Percentiles rank a stretch among this genome's conserved stretches.
Conservation (phyloP, 2,797 vertebrate species). For the Phylloscopus collybita region DNA sequence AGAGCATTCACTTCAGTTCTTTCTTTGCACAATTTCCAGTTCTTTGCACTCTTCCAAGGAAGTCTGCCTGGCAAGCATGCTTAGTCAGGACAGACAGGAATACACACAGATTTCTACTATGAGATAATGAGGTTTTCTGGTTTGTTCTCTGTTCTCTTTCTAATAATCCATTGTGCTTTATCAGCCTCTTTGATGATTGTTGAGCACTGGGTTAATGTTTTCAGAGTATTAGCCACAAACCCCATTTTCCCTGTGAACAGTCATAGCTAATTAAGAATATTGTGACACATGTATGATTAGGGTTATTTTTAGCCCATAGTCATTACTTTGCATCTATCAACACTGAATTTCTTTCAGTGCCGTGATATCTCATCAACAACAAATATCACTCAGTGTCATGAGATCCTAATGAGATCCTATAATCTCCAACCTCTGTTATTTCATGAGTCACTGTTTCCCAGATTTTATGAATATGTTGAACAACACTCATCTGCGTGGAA, state of each 20-base stretch:
- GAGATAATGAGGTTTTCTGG: slow-evolving; percentile 31
- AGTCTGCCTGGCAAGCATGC: neutral
- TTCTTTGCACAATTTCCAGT: neutral
- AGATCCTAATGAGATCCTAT: slow-evolving; percentile 1
- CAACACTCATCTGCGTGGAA: neutral
- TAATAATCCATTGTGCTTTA: slow-evolving; percentile 2
- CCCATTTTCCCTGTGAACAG: neutral
- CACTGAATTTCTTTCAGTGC: slow-evolving; percentile 48
- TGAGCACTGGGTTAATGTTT: slow-evolving; percentile 15
- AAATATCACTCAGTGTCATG: slow-evolving; percentile 50
- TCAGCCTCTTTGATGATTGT: neutral
- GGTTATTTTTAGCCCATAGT: slow-evolving; percentile 34
- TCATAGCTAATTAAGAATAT: slow-evolving; percentile 24
- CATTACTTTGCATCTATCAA: slow-evolving; percentile 20
- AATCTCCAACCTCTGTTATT: slow-evolving; percentile 9
- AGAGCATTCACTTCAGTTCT: neutral
- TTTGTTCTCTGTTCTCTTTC: neutral
- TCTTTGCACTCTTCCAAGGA: neutral
- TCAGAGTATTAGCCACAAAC: slow-evolving; percentile 35
- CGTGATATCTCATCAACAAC: neutral
- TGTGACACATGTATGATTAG: neutral
- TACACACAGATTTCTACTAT: neutral
- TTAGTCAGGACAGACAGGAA: neutral
- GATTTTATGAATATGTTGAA: slow-evolving; percentile 12
- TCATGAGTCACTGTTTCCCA: slow-evolving; percentile 60